Base-by-base conservation (phyloP, 2,888 invertebrate genomes). In the Drosophila nr. fundita region DNA sequence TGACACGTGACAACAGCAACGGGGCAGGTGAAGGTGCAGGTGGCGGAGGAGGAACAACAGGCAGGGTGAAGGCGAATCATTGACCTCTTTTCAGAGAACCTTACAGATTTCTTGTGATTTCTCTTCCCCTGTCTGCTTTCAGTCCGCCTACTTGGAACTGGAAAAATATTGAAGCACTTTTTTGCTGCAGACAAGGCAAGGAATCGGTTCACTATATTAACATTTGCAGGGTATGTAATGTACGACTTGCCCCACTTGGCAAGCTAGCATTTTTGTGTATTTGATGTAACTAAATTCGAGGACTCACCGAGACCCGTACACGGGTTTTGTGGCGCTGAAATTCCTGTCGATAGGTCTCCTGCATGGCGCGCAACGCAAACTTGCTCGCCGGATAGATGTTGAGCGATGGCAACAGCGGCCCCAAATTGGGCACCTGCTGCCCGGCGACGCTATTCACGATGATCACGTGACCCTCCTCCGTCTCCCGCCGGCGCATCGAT, bases 401-500 rank as follows among this genome's bases (percentile, higher is more conserved):
- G 0, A 93, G 80, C 4, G 91, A 92, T 10, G 92, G 92, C 53
- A 93, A 70, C 68, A 88, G 83, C 0, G 90, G 82, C 1, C 91
- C 91, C 49, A 93, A 68, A 71, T 91, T 91, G 0, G 92, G 92
- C 21, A 93, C 92, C 71, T 90, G 90, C 70, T 92, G 92, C 8
- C 93, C 93, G 27, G 92, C 91, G 3, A 93, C 80, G 70, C 93
- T 93, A 34, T 94, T 94, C 13, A 95, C 91, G 66, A 94, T 93
- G 45, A 95, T 91, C 64, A 95, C 93, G 77, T 94, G 94, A 0
- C 94, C 94, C 74, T 94, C 94, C 4, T 81, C 80, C 2, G 76
- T 77, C 2, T 93, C 90, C 0, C 91, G 91, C 11, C 79, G 73
- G 0, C 82, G 92, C 94, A 95, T 95, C 0, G 94, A 93, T 1